Percentiles rank a stretch among this genome's conserved stretches.
phyloP scores from a whole-genome alignment of 2,888 invertebrate genomes.

The Dryobota labecula region DNA sequence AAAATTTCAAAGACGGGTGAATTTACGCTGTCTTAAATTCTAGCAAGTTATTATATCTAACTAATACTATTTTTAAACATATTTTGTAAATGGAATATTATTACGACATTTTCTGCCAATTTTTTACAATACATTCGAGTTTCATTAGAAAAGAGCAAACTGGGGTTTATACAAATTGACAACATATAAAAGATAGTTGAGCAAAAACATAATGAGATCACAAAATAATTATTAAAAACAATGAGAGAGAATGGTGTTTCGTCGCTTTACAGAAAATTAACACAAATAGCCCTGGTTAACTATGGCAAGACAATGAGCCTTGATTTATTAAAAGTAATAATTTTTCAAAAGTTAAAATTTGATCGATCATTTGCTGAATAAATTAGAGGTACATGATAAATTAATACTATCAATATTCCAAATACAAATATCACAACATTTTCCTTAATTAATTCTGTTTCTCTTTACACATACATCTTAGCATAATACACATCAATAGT shows the following conservation, averaged over 20 bases:
- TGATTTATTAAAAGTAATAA: neutral
- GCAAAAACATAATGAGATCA: constrained; percentile 78
- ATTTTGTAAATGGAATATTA: constrained; percentile 90
- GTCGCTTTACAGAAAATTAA: constrained; percentile 33
- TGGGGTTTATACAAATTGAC: constrained; percentile 62
- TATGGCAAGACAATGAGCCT: constrained; percentile 1
- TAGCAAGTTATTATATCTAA: constrained; percentile 83
- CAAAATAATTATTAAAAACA: constrained; percentile 51
- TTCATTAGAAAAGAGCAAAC: constrained; percentile 50
- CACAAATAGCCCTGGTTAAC: constrained; percentile 1
- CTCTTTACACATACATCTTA: constrained; percentile 88
- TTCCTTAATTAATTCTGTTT: constrained; percentile 84
- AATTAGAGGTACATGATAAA: constrained; percentile 60
- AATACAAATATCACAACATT: constrained; percentile 91
- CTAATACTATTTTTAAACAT: constrained; percentile 81
- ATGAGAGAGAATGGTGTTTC: constrained; percentile 21
- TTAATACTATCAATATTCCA: constrained; percentile 88
- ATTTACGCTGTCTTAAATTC: constrained; percentile 87
- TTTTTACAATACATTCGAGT: constrained; percentile 55
- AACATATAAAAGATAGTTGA: constrained; percentile 67
- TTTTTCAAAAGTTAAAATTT: neutral
- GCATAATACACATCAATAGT: constrained; percentile 85
- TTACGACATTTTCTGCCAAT: constrained; percentile 68
- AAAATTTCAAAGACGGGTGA: constrained; percentile 91
- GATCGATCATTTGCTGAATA: constrained; percentile 34